Evolutionary conservation across 2,113 vertebrate genomes (phyloP), one percentile per base, ranked within the genome.

Genomic region (Tragulus kanchil): DNA sequence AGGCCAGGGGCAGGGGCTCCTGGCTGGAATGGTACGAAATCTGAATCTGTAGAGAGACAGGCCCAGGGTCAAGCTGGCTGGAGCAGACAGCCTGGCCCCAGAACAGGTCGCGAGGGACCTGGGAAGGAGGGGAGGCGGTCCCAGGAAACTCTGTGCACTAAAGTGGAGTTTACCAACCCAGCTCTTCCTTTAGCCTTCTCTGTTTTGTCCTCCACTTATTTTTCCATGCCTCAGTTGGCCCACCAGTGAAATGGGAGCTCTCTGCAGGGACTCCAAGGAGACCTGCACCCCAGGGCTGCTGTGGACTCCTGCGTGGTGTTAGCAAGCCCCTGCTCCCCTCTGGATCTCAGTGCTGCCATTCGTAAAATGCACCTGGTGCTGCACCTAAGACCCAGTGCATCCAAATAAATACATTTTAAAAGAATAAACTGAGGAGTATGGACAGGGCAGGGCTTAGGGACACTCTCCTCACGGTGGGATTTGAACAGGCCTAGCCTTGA

Each of bases 21-120:
- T 54, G 85, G 21, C 96, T 96, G 2, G 98, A 97, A 6, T 99
- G 99, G 97, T 99, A 99, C 5, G 92, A 97, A 28, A 99, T 98
- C 50, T 99, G 98, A 50, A 99, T 97, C 99, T 99, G 97, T 7
- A 82, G 87, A 10, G 23, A 97, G 79, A 81, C 0, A 28, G 26
- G 8, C 13, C n/a, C 50, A 0, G 12, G 3, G 8, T 96, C n/a
- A 93, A 0, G 19, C 6, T 0, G 0, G 42, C 3, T 13, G 75
- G 65, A 65, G 75, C 79, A 59, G 12, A 61, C 14, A 23, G 45
- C 31, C 4, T 1, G 26, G 1, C 5, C 50, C 17, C 23, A 15
- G 28, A 13, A 31, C 19, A 6, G 78, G 23, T 4, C 61, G 36
- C 1, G 6, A 0, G 25, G 50, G 58, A 58, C 12, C 31, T 21